Conservation (phyloP, 2,888 invertebrate species). For the Criorhina ranunculi region DNA sequence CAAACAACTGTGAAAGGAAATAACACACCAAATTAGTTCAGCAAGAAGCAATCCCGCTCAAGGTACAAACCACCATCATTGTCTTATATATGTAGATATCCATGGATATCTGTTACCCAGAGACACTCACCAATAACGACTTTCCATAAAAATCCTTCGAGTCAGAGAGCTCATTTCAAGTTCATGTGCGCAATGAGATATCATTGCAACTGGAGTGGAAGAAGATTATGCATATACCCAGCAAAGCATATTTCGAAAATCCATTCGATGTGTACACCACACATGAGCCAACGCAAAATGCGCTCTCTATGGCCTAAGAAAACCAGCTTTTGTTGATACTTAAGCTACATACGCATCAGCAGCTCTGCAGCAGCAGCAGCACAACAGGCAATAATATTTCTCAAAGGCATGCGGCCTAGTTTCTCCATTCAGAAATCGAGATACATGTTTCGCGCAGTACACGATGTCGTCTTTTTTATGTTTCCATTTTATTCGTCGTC, state of each 20-base stretch:
- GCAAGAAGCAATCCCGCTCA: constrained; percentile 30
- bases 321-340: constrained; percentile 60
- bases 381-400: constrained; percentile 47
- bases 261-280: constrained; percentile 40
- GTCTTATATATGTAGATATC: constrained; percentile 31
- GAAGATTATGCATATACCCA: constrained; percentile 45
- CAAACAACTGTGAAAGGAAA: constrained; percentile 29
- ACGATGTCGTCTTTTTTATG: constrained; percentile 47
- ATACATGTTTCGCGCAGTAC: constrained; percentile 59
- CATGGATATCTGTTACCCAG: constrained; percentile 47
- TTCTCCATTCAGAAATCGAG: constrained; percentile 75
- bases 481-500: constrained; percentile 52
- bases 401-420: constrained; percentile 75
- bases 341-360: constrained; percentile 50
- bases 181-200: constrained; percentile 74
- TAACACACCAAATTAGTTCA: constrained; percentile 30
- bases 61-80: constrained; percentile 30
- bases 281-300: constrained; percentile 63
- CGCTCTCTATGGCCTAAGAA: constrained; percentile 37
- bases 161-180: constrained; percentile 63
- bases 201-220: constrained; percentile 72
- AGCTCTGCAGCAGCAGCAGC: constrained; percentile 17
- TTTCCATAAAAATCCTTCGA: constrained; percentile 52
- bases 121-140: constrained; percentile 40
- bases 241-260: constrained; percentile 46